These are phyloP conservation scores for Neocloeon triangulifer DNA, from an alignment of 1,140 invertebrate genomes.

Conservation along the genomic window DNA sequence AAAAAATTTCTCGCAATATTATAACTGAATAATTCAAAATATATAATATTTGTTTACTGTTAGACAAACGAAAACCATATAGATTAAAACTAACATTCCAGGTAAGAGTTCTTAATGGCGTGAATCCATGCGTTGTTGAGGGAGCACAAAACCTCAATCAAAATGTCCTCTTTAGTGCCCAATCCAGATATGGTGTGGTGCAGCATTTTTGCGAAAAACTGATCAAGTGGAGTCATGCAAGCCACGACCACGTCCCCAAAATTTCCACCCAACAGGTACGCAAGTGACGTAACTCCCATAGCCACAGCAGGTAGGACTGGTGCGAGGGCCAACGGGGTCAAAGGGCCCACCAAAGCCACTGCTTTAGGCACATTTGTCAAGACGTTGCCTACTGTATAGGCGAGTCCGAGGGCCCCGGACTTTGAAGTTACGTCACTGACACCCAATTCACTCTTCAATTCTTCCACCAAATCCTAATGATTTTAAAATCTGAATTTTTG, in stretches of 20 bases:
- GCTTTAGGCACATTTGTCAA: too few relatives aligned
- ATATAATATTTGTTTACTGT: constrained; percentile 4
- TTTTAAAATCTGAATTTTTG: too few relatives aligned
- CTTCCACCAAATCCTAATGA: constrained; percentile 77
- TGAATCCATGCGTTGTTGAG: constrained; percentile 66
- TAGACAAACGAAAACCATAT: too few relatives aligned
- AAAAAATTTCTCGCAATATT: constrained; percentile 2
- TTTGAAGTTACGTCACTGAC: too few relatives aligned
- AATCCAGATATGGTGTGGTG: constrained; percentile 63
- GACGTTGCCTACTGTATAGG: too few relatives aligned
- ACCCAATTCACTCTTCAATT: constrained; percentile 72
- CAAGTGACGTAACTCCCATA: constrained; percentile 67
- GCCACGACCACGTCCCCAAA: constrained; percentile 74
- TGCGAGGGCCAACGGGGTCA: constrained; percentile 72
- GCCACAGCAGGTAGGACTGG: constrained; percentile 65
- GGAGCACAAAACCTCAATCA: constrained; percentile 79
- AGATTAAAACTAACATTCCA: constrained; percentile 44
- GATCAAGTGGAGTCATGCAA: constrained; percentile 65
- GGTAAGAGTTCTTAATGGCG: constrained; percentile 57
- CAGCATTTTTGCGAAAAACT: constrained; percentile 70
- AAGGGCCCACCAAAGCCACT: constrained; percentile 58
- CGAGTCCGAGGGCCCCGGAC: too few relatives aligned
- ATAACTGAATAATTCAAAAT: not conserved
- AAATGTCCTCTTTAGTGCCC: constrained; percentile 62
- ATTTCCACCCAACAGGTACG: constrained; percentile 55